Conservation (phyloP, 2,888 invertebrate species). For the Drosophila subquinaria region DNA sequence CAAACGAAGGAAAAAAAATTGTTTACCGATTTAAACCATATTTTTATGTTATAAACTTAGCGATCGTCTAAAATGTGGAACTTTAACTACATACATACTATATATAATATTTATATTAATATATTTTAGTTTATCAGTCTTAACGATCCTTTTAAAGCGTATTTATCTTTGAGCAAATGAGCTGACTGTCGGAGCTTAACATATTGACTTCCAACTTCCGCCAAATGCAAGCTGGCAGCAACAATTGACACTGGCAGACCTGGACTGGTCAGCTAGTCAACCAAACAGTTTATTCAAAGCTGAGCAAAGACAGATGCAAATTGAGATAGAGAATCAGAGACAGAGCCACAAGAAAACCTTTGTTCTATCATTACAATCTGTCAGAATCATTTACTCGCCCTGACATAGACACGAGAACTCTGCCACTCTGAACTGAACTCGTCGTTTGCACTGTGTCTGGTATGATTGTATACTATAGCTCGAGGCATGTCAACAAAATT, state of each 20-base stretch:
- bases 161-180: constrained; percentile 18
- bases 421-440: background rate
- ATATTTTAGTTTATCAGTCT: background rate
- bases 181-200: too few relatives aligned
- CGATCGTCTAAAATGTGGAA: too few relatives aligned
- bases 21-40: too few relatives aligned
- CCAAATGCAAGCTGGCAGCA: constrained; percentile 43
- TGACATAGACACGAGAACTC: constrained; percentile 15
- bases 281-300: constrained; percentile 28
- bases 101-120: background rate
- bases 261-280: constrained; percentile 40
- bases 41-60: too few relatives aligned
- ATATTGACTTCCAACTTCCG: constrained; percentile 43
- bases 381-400: constrained; percentile 65
- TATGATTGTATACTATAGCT: constrained; percentile 54
- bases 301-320: constrained; percentile 27
- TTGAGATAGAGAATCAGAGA: background rate
- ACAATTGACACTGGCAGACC: constrained; percentile 53
- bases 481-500: constrained; percentile 68
- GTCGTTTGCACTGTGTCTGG: constrained; percentile 13
- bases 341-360: constrained; percentile 26
- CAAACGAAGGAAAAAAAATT: background rate
- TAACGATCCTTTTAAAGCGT: background rate
- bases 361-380: constrained; percentile 70
- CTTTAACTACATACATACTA: too few relatives aligned